Evolutionary conservation across 2,797 vertebrate species (phyloP).

Genomic region (Aplochiton taeniatus): DNA sequence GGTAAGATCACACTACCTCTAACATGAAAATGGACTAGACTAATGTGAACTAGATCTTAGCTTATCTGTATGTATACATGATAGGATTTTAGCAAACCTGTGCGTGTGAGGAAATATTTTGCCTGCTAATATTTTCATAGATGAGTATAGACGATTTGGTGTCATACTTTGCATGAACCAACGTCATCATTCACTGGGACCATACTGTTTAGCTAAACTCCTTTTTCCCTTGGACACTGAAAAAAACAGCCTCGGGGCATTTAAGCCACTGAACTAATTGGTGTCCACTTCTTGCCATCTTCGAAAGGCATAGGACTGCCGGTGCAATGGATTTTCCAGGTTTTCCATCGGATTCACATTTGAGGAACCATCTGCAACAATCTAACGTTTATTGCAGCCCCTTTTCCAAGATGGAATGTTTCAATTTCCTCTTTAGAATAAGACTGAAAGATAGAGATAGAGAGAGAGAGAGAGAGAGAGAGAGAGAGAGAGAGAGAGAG

Average conservation of each 20-base stretch:
- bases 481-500: slow-evolving; percentile 26
- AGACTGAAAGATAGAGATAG: slow-evolving; percentile 22
- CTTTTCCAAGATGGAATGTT: slow-evolving; percentile 70
- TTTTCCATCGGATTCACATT: slow-evolving; percentile 66
- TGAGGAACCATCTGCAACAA: slow-evolving; percentile 53
- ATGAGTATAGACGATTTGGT: too few relatives aligned
- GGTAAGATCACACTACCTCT: too few relatives aligned
- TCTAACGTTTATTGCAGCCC: slow-evolving; percentile 65
- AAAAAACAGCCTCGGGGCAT: slow-evolving; percentile 38
- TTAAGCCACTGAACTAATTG: slow-evolving; percentile 40
- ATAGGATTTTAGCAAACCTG: not conserved
- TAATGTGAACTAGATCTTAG: not conserved
- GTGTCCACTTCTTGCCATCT: slow-evolving; percentile 35
- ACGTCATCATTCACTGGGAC: too few relatives aligned
- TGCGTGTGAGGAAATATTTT: too few relatives aligned
- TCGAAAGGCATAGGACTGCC: slow-evolving; percentile 44
- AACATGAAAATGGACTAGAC: too few relatives aligned
- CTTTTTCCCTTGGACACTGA: not conserved
- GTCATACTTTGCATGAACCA: too few relatives aligned
- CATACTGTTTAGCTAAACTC: too few relatives aligned
- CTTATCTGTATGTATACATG: slow-evolving; percentile 1
- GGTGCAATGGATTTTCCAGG: slow-evolving; percentile 36
- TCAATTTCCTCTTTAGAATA: slow-evolving; percentile 64
- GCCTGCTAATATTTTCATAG: too few relatives aligned
- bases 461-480: slow-evolving; percentile 17